Evolutionary conservation across 2,113 vertebrate genomes (phyloP).

Genomic region (Lagenorhynchus albirostris): DNA sequence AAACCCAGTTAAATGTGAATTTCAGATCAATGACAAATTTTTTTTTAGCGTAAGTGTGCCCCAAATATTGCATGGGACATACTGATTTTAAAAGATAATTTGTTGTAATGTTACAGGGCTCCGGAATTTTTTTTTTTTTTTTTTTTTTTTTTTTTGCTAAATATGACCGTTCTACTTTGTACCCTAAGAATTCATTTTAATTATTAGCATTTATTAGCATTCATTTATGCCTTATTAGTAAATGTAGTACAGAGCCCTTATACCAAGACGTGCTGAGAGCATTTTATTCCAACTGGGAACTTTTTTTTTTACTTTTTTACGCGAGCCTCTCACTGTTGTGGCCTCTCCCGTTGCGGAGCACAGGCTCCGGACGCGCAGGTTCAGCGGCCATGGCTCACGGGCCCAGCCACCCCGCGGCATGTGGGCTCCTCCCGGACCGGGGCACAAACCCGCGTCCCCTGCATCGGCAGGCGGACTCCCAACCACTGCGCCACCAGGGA

Average conservation of each 20-base stretch:
- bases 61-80: not conserved
- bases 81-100: not conserved
- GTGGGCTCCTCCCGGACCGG: too few relatives aligned
- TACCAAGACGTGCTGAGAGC: not conserved
- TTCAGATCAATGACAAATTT: not conserved
- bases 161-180: conserved; percentile 16
- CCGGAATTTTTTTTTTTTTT: not conserved
- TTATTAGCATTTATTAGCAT: not conserved
- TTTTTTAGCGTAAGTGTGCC: not conserved
- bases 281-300: conserved; percentile 42
- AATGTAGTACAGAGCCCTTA: not conserved
- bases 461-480: too few relatives aligned
- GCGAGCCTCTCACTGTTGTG: too few relatives aligned
- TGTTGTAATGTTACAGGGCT: conserved; percentile 1
- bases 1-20: not conserved
- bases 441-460: too few relatives aligned
- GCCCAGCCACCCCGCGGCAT: too few relatives aligned
- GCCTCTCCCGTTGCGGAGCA: too few relatives aligned
- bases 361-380: too few relatives aligned
- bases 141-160: conserved; percentile 8
- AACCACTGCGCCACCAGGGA: too few relatives aligned
- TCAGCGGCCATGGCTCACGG: too few relatives aligned
- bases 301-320: not conserved
- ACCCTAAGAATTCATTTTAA: conserved; percentile 48
- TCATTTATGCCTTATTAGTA: conserved; percentile 41